Percentiles rank a stretch among this genome's conserved stretches.
phyloP scores from a whole-genome alignment of 1,140 invertebrate genomes.

The Sarcophaga bullata region DNA sequence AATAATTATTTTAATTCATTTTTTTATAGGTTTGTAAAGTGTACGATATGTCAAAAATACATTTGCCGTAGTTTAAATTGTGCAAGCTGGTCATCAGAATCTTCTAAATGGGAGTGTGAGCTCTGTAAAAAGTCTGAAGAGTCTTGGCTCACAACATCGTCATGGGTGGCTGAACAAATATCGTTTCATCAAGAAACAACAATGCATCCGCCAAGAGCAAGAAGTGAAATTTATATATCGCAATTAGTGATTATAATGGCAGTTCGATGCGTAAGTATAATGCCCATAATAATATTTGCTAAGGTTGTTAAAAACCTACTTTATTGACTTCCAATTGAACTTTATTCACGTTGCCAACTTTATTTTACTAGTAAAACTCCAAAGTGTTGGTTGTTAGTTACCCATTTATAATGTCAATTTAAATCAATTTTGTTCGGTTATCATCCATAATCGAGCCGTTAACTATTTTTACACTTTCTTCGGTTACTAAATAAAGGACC shows the following conservation, averaged over 20 bases:
- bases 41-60: constrained; percentile 55
- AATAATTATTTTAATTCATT: not conserved
- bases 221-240: constrained; percentile 63
- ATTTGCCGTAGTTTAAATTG: constrained; percentile 61
- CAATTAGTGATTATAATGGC: constrained; percentile 56
- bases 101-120: constrained; percentile 60
- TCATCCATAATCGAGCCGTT: too few relatives aligned
- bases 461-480: too few relatives aligned
- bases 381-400: too few relatives aligned
- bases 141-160: constrained; percentile 60
- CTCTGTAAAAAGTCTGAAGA: constrained; percentile 60
- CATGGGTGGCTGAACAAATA: constrained; percentile 63
- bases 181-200: constrained; percentile 61
- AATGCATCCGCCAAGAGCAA: constrained; percentile 58
- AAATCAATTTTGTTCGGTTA: too few relatives aligned
- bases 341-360: too few relatives aligned
- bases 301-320: too few relatives aligned
- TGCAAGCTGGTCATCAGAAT: constrained; percentile 57
- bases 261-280: constrained; percentile 56
- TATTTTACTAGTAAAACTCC: too few relatives aligned
- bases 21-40: constrained; percentile 55
- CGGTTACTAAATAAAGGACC: too few relatives aligned
- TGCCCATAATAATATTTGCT: not conserved
- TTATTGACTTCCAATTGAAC: too few relatives aligned
- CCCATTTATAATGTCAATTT: too few relatives aligned